Evolutionary conservation across 1,140 invertebrate species (phyloP).

Genomic region (Aphelinus atriplicis): DNA sequence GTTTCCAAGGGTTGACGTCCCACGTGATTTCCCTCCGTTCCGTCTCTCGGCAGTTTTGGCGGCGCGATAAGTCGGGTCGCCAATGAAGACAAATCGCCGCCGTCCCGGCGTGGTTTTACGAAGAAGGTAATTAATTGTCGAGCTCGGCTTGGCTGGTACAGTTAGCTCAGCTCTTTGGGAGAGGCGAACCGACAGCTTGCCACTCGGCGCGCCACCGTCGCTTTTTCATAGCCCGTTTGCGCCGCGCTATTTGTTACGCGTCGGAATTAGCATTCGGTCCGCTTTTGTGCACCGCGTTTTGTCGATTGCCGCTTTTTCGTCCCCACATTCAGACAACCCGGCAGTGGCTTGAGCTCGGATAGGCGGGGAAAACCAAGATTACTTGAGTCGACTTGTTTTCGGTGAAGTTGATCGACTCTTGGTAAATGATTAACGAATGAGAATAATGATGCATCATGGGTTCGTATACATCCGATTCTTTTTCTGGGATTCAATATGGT

Average conservation of each 20-base stretch:
- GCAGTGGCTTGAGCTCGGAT: too few species aligned
- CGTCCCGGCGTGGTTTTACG: conserved; percentile 49
- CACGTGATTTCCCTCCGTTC: conserved; percentile 15
- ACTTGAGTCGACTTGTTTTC: too few species aligned
- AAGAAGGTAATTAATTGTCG: conserved; percentile 55
- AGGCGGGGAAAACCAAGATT: too few species aligned
- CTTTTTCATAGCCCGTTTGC: conserved; percentile 30
- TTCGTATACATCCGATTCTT: too few species aligned
- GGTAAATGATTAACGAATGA: too few species aligned
- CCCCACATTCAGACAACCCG: neutral
- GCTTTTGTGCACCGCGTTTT: conserved; percentile 14
- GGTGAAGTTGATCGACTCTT: too few species aligned
- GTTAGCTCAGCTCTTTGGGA: too few species aligned
- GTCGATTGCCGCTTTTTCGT: neutral
- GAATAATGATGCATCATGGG: too few species aligned
- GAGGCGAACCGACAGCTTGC: too few species aligned
- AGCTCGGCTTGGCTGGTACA: neutral
- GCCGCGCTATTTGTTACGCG: conserved; percentile 26
- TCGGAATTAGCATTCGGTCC: conserved; percentile 24
- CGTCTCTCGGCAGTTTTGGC: neutral
- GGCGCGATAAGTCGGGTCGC: conserved; percentile 52
- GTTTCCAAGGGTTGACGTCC: too few species aligned
- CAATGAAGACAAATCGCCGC: conserved; percentile 60
- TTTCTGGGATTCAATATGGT: too few species aligned
- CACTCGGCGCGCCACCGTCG: neutral